A percentile compares a stretch with the other conserved stretches of the same genome.
Conservation (phyloP, 2,797 vertebrate genomes). For the Antrozous pallidus region DNA sequence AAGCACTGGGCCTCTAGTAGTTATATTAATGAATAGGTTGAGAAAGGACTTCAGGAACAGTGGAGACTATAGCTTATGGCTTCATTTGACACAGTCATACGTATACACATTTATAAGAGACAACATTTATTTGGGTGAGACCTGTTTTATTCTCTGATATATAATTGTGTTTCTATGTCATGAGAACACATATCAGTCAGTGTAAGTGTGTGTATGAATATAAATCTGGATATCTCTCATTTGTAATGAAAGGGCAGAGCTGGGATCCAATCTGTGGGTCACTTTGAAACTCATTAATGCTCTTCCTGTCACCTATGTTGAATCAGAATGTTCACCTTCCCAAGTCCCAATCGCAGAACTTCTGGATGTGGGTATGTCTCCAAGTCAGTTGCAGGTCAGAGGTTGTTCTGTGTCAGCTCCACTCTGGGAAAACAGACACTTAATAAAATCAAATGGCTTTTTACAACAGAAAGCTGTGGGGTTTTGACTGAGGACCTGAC, state of each 20-base stretch:
- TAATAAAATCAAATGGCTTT: not conserved
- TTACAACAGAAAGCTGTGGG: not conserved
- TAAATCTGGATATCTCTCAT: not conserved
- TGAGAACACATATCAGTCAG: not conserved
- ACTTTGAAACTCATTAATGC: not conserved
- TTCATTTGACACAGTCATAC: not conserved
- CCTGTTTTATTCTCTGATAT: not conserved
- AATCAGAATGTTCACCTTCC: not conserved
- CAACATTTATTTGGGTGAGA: not conserved
- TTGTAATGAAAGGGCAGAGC: not conserved
- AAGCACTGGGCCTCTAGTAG: too few relatives aligned
- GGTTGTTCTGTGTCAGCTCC: not conserved
- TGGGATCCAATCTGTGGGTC: not conserved
- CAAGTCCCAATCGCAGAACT: not conserved
- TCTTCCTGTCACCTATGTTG: not conserved
- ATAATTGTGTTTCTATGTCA: not conserved
- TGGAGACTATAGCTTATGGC: not conserved
- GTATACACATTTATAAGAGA: not conserved
- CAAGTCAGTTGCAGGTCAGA: not conserved
- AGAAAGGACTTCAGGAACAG: not conserved
- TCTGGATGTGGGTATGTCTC: not conserved
- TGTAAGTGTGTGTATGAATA: not conserved
- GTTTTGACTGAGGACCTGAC: not conserved
- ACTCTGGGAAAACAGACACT: not conserved
- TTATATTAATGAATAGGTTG: not conserved